Base-by-base conservation (phyloP, 2,888 invertebrate genomes). In the Drosophila macrothrix region DNA sequence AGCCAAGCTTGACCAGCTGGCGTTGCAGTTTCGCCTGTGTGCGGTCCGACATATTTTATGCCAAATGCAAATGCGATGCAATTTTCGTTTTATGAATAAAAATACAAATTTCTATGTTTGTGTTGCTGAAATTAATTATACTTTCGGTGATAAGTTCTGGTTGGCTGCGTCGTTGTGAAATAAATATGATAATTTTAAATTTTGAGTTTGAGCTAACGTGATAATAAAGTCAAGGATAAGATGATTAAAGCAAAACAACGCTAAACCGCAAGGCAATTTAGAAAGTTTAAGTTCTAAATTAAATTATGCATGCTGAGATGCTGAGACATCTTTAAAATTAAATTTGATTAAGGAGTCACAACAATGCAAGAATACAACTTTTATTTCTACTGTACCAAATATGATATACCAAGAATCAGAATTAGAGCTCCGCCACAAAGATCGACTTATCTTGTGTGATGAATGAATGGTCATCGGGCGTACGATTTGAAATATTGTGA, bases 1-100 rank as follows among this genome's bases (percentile, higher is more conserved):
- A 80, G 70, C 81, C 81, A 5, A 77, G 58, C 1, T 65, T 31
- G n/a, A 41, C 49, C 41, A 76, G 35, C 41, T 80, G 64, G 1
- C 29, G 29, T n/a, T 69, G 77, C 31, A 77, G 54, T 14, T 77
- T 77, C 59, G 65, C 58, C 52, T 77, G 76, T 1, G 31, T 53
- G 50, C 77, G 61, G 12, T 76, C 37, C n/a, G 76, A 61, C 76
- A 76, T 75, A 10, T 12, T 41, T 1, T 3, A 16, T 31, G 10
- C 3, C 16, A 9, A 5, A 41, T 16, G 28, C 16, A 16, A 12
- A 41, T 16, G 19, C 12, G 3, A 37, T 16, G 25, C 10, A 28
- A 5, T 22, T 54, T 54, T 35, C n/a, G 14, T 31, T 52, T 19
- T 52, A 4, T 19, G 29, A 29, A n/a, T n/a, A 6, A 31, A 25